These are phyloP conservation scores for Riptortus pedestris DNA, from an alignment of 1,140 invertebrate genomes.

Conservation along the genomic window DNA sequence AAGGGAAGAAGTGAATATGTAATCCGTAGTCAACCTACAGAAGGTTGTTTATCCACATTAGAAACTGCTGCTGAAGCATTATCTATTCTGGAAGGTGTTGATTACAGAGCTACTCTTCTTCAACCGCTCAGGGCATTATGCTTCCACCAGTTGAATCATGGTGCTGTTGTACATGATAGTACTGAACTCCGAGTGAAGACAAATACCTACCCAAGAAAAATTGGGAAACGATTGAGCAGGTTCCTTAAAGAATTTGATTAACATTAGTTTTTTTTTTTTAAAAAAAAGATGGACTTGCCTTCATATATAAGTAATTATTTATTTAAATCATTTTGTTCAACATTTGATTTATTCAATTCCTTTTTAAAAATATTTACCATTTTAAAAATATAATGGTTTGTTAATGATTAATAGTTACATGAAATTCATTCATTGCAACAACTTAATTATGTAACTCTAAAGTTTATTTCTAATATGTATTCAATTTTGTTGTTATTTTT, in stretches of 20 bases:
- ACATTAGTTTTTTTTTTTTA: no score
- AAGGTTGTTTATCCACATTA: conserved; percentile 80
- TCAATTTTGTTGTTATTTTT: no score
- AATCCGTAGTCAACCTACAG: conserved; percentile 84
- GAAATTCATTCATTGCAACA: no score
- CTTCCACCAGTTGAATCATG: conserved; percentile 74
- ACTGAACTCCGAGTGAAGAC: conserved; percentile 81
- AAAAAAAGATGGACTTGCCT: no score
- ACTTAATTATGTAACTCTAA: no score
- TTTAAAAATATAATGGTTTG: no score
- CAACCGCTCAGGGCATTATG: conserved; percentile 72
- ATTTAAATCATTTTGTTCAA: no score
- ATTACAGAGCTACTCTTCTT: conserved; percentile 56
- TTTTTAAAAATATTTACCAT: no score
- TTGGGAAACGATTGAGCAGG: conserved; percentile 56
- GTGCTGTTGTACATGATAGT: conserved; percentile 84
- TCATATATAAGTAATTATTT: no score
- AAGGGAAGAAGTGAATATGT: conserved; percentile 71
- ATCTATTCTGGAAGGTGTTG: conserved; percentile 59
- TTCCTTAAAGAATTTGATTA: conserved; percentile 25
- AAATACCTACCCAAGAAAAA: conserved; percentile 69
- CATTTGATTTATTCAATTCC: no score
- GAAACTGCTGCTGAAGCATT: conserved; percentile 79
- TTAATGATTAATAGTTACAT: no score
- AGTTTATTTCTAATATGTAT: no score